Evolutionary conservation across 2,113 vertebrate genomes (phyloP).

Genomic region (Rhadina sibilatrix): DNA sequence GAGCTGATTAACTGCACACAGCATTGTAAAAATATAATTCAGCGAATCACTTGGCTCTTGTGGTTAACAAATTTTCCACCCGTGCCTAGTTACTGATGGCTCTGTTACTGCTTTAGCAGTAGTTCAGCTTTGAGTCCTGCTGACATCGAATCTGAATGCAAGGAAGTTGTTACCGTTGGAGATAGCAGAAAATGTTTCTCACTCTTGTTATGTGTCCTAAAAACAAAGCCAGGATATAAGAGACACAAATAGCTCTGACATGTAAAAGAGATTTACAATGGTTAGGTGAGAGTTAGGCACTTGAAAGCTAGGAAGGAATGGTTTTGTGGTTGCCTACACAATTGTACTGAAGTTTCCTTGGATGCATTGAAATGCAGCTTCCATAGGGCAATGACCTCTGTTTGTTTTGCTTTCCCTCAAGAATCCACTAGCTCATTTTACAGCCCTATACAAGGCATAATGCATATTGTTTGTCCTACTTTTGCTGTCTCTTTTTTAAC

Average conservation of each 20-base stretch:
- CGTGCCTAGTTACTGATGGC: not conserved
- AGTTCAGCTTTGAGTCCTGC: not conserved
- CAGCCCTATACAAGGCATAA: not conserved
- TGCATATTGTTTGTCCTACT: not conserved
- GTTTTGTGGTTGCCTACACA: not conserved
- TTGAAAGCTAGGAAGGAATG: not conserved
- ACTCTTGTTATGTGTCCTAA: not conserved
- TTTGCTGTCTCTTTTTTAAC: not conserved
- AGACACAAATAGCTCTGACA: conserved; percentile 32
- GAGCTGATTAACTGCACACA: not conserved
- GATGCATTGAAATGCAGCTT: not conserved
- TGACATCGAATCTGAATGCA: not conserved
- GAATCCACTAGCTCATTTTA: not conserved
- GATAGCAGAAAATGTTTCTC: conserved; percentile 43
- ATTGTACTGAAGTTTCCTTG: not conserved
- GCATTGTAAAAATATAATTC: not conserved
- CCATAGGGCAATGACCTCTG: not conserved
- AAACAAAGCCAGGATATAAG: conserved; percentile 60
- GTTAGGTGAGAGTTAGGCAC: not conserved
- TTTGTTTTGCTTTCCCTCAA: not conserved
- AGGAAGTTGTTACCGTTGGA: conserved; percentile 21
- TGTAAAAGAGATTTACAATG: conserved; percentile 19
- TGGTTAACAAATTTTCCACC: not conserved
- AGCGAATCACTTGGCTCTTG: not conserved
- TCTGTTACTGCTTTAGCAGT: not conserved